phyloP scores from a whole-genome alignment of 2,797 vertebrate genomes.

The Crocidura indochinensis region DNA sequence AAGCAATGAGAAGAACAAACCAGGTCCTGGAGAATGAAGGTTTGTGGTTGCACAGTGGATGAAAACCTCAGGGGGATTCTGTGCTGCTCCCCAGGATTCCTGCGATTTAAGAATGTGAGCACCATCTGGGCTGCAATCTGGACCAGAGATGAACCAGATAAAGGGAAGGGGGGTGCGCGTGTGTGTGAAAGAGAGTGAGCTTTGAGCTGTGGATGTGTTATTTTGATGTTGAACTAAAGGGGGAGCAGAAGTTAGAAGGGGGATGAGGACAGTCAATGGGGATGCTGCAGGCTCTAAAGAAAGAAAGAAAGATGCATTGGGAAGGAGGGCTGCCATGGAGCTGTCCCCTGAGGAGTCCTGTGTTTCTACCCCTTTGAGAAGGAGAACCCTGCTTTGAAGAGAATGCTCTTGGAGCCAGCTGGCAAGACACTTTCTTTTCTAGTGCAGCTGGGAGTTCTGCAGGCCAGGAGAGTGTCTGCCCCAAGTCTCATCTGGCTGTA shows the following conservation, averaged over 20 bases:
- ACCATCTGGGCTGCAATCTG: neutral
- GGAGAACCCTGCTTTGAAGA: conserved; percentile 25
- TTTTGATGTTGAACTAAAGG: neutral
- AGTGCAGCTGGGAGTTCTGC: conserved; percentile 57
- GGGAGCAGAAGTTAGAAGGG: neutral
- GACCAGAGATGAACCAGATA: neutral
- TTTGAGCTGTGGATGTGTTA: neutral
- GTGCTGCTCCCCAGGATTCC: neutral
- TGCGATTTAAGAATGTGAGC: neutral
- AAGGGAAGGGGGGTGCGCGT: too few relatives aligned
- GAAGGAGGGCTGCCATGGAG: neutral
- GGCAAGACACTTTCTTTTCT: neutral
- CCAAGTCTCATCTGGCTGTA: conserved; percentile 66
- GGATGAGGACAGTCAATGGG: neutral
- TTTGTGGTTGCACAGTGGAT: conserved; percentile 6
- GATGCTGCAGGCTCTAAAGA: neutral
- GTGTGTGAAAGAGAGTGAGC: neutral
- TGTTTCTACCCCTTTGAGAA: neutral
- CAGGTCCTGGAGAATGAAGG: conserved; percentile 10
- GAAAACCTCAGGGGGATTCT: neutral
- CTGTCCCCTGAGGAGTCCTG: neutral
- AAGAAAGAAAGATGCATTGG: too few relatives aligned
- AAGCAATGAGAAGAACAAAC: neutral
- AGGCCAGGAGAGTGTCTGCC: conserved; percentile 1
- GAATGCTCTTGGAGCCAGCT: neutral